Percentiles rank a stretch among this genome's conserved stretches.
Conservation (phyloP, 2,888 invertebrate genomes). For the Drosophila macrothrix region DNA sequence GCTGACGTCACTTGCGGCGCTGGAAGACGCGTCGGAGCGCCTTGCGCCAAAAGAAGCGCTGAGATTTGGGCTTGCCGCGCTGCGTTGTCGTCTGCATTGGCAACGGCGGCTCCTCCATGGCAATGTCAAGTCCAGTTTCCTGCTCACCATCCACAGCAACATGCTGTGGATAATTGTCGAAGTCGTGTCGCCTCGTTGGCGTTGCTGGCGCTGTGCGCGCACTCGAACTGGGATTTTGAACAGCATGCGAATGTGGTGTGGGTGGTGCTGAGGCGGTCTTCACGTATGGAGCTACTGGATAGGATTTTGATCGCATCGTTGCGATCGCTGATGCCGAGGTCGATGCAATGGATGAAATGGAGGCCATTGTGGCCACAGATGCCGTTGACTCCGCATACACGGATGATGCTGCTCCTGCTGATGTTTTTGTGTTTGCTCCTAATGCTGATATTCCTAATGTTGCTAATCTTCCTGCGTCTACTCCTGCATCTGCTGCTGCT, state of each 20-base stretch:
- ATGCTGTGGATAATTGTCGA: conserved; percentile 4
- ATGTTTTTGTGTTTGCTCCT: conserved; percentile 19
- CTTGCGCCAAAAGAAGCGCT: conserved; percentile 82
- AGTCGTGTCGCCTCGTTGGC: conserved; percentile 42
- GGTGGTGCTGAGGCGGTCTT: conserved; percentile 67
- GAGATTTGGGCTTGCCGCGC: conserved; percentile 62
- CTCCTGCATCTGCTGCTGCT: conserved; percentile 33
- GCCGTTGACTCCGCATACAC: conserved; percentile 57
- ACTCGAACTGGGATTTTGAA: conserved; percentile 30
- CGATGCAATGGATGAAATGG: conserved; percentile 73
- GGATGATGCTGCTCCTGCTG: conserved; percentile 39
- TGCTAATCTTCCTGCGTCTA: not conserved
- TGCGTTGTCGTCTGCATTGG: conserved; percentile 4
- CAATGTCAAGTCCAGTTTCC: conserved; percentile 37
- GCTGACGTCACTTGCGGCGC: conserved; percentile 74
- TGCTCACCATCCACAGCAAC: conserved; percentile 26
- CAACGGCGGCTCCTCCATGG: conserved; percentile 35
- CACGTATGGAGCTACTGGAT: conserved; percentile 52
- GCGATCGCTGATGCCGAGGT: conserved; percentile 73
- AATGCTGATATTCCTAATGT: conserved; percentile 1
- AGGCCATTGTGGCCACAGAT: conserved; percentile 71
- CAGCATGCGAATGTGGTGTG: conserved; percentile 60
- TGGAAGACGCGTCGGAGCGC: conserved; percentile 82
- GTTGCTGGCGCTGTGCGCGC: conserved; percentile 68
- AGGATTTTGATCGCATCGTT: conserved; percentile 58